Conservation (phyloP, 2,797 vertebrate species). For the Synaphobranchus kaupii region DNA sequence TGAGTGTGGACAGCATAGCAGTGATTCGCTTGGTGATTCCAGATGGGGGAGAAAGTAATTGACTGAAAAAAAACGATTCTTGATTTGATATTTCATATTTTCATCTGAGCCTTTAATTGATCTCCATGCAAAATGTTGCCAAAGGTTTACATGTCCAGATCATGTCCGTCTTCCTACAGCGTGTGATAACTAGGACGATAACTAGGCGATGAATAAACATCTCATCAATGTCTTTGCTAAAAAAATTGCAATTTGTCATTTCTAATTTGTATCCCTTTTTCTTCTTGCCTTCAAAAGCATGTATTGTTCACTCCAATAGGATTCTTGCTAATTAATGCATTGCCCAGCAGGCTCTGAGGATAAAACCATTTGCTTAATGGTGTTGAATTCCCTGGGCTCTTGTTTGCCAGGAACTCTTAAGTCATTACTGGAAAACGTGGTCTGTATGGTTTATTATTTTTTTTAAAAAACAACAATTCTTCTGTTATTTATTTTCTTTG, state of each 20-base stretch:
- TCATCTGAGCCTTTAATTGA: neutral
- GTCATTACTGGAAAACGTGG: conserved; percentile 9
- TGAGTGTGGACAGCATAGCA: too few relatives aligned
- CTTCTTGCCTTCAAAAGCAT: neutral
- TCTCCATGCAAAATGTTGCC: neutral
- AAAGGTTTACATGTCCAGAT: neutral
- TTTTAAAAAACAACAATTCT: neutral
- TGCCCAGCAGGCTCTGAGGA: conserved; percentile 4
- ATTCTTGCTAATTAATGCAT: conserved; percentile 14
- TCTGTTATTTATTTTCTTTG: neutral
- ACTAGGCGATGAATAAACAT: neutral
- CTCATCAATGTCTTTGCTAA: neutral
- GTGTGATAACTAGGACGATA: neutral
- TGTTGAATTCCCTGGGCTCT: neutral
- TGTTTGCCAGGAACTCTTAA: conserved; percentile 12
- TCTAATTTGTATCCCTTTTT: neutral
- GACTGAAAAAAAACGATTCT: neutral
- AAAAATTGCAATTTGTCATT: neutral
- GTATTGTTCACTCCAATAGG: neutral
- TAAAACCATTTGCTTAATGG: conserved; percentile 29
- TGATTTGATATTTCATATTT: neutral
- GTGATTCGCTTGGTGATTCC: too few relatives aligned
- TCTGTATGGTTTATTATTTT: neutral
- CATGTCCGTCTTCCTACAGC: neutral
- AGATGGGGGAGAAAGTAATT: neutral